A percentile compares a stretch with the other conserved stretches of the same genome.
Conservation (phyloP, 2,113 vertebrate genomes). For the Mirza zaza region DNA sequence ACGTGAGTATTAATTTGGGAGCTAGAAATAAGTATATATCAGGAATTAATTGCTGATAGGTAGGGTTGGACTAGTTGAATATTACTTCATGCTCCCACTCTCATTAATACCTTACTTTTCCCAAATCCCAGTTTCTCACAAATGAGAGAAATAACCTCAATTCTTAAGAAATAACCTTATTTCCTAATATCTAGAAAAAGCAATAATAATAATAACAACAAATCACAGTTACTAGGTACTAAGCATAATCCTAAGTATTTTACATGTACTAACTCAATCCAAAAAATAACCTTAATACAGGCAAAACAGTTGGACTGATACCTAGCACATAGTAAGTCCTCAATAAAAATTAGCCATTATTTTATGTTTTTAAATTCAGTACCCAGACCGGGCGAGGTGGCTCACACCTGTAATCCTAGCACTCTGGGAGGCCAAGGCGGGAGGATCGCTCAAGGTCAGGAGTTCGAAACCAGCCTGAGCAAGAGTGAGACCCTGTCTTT, state of each 20-base stretch:
- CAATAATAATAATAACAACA: background rate
- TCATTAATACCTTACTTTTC: background rate
- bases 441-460: no score
- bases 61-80: background rate
- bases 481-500: no score
- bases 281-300: background rate
- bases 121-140: background rate
- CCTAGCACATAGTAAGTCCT: background rate
- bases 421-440: no score
- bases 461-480: no score
- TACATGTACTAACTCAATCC: background rate
- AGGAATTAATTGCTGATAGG: background rate
- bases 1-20: background rate
- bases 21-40: background rate
- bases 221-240: background rate
- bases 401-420: no score
- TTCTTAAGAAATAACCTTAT: background rate
- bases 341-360: background rate
- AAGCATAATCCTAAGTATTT: background rate
- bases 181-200: background rate
- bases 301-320: background rate
- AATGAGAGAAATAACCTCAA: slow-evolving; percentile 25
- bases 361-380: background rate
- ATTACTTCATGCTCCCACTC: background rate
- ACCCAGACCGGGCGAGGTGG: no score